Conservation (phyloP, 92 coral and sea anemone species). For the Virgularia gustaviana region DNA sequence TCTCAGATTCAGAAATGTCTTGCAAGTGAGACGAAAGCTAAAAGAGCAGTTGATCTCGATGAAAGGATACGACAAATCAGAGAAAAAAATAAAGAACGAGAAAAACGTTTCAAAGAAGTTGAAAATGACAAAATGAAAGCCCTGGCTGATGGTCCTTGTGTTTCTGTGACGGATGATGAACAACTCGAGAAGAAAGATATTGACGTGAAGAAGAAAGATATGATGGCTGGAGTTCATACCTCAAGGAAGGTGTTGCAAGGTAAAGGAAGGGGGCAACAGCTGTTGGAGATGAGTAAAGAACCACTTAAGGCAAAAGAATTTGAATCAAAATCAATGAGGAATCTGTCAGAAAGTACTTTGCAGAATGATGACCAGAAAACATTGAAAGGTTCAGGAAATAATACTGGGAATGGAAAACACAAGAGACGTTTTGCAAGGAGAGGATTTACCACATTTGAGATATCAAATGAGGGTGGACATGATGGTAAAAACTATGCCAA, state of each 20-base stretch:
- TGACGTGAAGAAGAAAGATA: slow-evolving; percentile 21
- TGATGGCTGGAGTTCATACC: slow-evolving; percentile 3
- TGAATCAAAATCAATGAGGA: slow-evolving; percentile 64
- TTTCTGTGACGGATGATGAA: too few relatives aligned
- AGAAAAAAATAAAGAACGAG: slow-evolving; percentile 73
- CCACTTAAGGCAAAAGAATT: slow-evolving; percentile 66
- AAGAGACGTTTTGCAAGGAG: too few relatives aligned
- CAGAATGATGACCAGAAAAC: slow-evolving; percentile 4
- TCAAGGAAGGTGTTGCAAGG: neutral
- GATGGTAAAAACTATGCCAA: too few relatives aligned
- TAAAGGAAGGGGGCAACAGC: slow-evolving; percentile 57
- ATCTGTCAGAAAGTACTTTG: slow-evolving; percentile 26
- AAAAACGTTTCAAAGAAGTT: slow-evolving; percentile 68
- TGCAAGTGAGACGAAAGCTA: too few relatives aligned
- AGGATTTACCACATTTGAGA: too few relatives aligned
- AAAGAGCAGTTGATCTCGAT: slow-evolving; percentile 60
- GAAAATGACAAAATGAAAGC: slow-evolving; percentile 88
- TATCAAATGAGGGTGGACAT: too few relatives aligned
- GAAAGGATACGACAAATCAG: slow-evolving; percentile 76
- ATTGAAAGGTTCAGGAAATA: neutral
- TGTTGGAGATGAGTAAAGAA: slow-evolving; percentile 68
- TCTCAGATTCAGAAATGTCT: too few relatives aligned
- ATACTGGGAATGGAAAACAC: too few relatives aligned
- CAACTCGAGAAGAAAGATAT: slow-evolving; percentile 18
- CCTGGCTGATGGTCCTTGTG: neutral